Evolutionary conservation across 2,113 vertebrate species (phyloP), one percentile per base, ranked within the genome.

Genomic region (Picathartes gymnocephalus): DNA sequence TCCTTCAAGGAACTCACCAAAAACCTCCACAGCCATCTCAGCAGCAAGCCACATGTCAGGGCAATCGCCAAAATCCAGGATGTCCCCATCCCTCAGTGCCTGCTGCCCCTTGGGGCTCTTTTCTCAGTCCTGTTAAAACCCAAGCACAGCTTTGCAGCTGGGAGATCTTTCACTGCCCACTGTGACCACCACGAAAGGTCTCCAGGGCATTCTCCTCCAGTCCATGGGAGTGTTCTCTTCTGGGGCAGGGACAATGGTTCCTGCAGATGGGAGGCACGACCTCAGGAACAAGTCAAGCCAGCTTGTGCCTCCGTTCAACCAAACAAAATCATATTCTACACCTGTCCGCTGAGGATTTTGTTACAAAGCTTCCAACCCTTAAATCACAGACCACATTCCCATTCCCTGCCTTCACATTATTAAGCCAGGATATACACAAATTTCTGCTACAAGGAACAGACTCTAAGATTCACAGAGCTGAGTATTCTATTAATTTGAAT

Each of bases 401-500:
- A 68, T 28, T 64, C 61, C 56, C 61, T 45, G 44, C 37, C 48
- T 86, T 70, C 33, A 27, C 65, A 42, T 35, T 62, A 53, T 16
- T 22, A 78, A 64, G 47, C 39, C 42, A 73, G 76, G 35, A 53
- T 68, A 80, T 0, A 8, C 61, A 66, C 42, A 70, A 30, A 51
- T 68, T 73, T 58, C 44, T 44, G 54, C 70, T 51, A 44, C 42
- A 48, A 65, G 51, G 68, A 86, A 78, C 22, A 74, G n/a, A 33
- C 42, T 62, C 50, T 9, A 72, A 64, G 76, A 84, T 78, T 60
- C 93, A 88, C 80, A 61, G 58, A 91, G 70, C 69, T n/a, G 28
- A 90, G 37, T 39, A 64, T 90, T 86, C 92, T 83, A 30, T 81
- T 93, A 65, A 84, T 86, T 92, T 95, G 92, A 94, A 93, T 65